Evolutionary conservation across 2,113 vertebrate species (phyloP).

Genomic region (Romanogobio albipinnatus): DNA sequence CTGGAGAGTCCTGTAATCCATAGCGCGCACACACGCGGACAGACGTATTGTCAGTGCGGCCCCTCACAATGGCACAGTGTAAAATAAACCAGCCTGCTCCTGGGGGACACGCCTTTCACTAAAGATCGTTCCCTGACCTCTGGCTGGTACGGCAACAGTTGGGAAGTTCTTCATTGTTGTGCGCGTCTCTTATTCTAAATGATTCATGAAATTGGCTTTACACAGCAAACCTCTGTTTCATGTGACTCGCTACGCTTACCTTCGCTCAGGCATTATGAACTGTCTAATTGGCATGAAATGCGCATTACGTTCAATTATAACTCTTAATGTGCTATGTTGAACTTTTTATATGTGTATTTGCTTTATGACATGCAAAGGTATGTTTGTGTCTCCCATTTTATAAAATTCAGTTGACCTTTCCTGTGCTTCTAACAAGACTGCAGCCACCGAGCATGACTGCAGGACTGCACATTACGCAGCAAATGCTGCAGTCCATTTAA

Average conservation of each 20-base stretch:
- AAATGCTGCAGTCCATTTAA: neutral
- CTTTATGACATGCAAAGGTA: neutral
- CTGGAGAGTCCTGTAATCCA: conserved; percentile 30
- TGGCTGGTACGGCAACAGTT: conserved; percentile 21
- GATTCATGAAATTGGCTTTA: conserved; percentile 21
- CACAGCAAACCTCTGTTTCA: neutral
- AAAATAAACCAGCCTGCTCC: conserved; percentile 40
- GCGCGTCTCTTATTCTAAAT: conserved; percentile 18
- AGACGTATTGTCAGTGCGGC: neutral
- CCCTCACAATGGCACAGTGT: conserved; percentile 37
- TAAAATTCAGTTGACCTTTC: neutral
- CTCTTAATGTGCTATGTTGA: neutral
- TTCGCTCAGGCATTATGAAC: neutral
- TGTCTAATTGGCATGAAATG: conserved; percentile 4
- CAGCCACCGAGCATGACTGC: neutral
- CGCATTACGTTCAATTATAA: neutral
- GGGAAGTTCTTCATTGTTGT: conserved; percentile 19
- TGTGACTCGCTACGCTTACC: neutral
- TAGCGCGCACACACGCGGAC: neutral
- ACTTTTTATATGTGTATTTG: neutral
- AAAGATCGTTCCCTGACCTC: conserved; percentile 17
- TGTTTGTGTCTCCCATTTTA: neutral
- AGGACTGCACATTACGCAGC: neutral
- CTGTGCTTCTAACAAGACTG: neutral
- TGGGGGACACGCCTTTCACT: conserved; percentile 22